Base-by-base conservation (phyloP, 2,888 invertebrate species). In the Notodonta dromedarius region DNA sequence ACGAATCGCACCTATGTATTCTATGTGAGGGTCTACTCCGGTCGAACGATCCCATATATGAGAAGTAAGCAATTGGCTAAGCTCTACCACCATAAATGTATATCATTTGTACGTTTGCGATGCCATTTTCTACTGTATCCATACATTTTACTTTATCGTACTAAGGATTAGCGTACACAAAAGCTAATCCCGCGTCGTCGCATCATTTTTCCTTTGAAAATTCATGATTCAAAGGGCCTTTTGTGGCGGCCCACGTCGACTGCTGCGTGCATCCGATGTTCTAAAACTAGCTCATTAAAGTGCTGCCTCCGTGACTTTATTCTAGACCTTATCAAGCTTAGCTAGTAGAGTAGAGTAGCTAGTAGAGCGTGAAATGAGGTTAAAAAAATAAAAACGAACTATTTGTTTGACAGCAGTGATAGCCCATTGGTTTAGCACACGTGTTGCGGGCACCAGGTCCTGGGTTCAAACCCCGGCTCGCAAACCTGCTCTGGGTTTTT, bases 241-340 rank as follows among this genome's bases (percentile, higher is more conserved):
- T 81, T 81, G 79, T 83, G 76, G 70, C 66, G 56, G 61, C 69
- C 67, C 70, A 57, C 73, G 71, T 73, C 74, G 73, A 79, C 76
- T 79, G 73, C 73, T 73, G 65, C 70, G 62, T 74, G 76, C 77
- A 78, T 82, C 82, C 84, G 82, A 72, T 77, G 74, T 82, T 78
- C 80, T 84, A 77, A 79, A 85, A 85, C 81, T 84, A 85, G 86
- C 89, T 89, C 89, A 86, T 89, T 89, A 89, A 80, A 80, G 82
- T 79, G 77, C 84, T 84, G 80, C 85, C 83, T 84, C 67, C 71
- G 76, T 85, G 67, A 54, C 39, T 12, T 39, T 39, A 54, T 54
- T 54, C 39, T 39, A 54, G 13, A 11, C 7, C 32, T 32, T 12
- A 52, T 13, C 0, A n/a, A 4, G n/a, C n/a, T n/a, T n/a, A n/a